Percentiles rank a stretch among this genome's conserved stretches.
Evolutionary conservation across 2,797 vertebrate species (phyloP).

Genomic region (Fundulus diaphanus): DNA sequence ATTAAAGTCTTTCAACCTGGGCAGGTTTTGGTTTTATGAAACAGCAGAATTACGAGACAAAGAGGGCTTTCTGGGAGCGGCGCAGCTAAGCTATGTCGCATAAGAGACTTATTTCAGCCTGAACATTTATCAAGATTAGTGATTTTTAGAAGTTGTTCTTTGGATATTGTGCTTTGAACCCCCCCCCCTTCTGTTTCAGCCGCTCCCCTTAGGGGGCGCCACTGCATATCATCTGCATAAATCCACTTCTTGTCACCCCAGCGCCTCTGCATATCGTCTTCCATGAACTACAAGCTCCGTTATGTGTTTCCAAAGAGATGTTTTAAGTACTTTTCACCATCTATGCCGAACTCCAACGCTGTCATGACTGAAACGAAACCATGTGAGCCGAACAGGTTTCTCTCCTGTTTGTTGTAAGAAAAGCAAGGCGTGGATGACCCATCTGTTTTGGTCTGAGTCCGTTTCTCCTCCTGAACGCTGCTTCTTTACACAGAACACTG

Average conservation of each 20-base stretch:
- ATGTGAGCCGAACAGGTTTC: not conserved
- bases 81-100: not conserved
- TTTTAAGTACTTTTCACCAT: not conserved
- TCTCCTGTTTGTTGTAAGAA: not conserved
- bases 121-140: not conserved
- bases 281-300: not conserved
- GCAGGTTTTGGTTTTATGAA: not conserved
- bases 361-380: not conserved
- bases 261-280: too few relatives aligned
- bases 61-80: not conserved
- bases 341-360: not conserved
- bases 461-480: not conserved
- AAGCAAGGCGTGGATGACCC: not conserved
- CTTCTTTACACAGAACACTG: not conserved
- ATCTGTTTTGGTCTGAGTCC: not conserved
- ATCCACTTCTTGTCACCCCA: not conserved
- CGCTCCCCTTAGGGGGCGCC: not conserved
- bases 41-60: not conserved
- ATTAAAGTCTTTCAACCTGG: not conserved
- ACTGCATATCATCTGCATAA: not conserved
- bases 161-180: not conserved
- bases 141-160: not conserved
- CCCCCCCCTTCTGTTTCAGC: too few relatives aligned
- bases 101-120: not conserved
- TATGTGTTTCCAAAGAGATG: too few relatives aligned